Conservation (phyloP, 1,140 invertebrate species). For the Yoshiicerus persimilis region DNA sequence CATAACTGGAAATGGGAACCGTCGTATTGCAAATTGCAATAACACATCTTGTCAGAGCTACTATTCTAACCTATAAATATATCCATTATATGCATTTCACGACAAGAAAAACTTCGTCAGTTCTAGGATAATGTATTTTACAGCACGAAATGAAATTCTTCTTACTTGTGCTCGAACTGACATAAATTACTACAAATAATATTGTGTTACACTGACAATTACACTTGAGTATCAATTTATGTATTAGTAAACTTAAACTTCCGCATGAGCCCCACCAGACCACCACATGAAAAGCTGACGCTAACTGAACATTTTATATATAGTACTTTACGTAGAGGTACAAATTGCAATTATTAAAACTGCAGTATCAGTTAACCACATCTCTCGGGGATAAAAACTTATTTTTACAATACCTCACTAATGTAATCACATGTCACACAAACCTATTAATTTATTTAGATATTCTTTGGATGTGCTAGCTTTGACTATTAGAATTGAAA, state of each 20-base stretch:
- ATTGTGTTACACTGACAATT: not conserved
- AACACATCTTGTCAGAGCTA: no score
- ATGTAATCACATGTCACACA: not conserved
- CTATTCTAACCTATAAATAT: no score
- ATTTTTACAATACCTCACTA: not conserved
- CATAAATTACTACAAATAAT: not conserved
- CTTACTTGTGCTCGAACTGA: not conserved
- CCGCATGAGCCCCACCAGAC: not conserved
- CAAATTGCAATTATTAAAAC: not conserved
- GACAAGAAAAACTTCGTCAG: no score
- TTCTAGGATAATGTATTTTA: no score
- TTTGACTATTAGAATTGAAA: not conserved
- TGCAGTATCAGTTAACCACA: no score
- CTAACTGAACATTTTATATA: no score
- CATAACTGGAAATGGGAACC: no score
- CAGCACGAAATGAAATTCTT: not conserved
- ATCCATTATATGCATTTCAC: no score
- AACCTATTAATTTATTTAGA: no score
- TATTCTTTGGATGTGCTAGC: no score
- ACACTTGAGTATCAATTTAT: not conserved
- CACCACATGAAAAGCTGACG: not conserved
- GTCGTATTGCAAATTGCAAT: no score
- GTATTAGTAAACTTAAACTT: not conserved
- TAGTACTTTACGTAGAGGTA: no score
- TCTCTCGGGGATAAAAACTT: not conserved